Base-by-base conservation (phyloP, 2,797 vertebrate species). In the Meda fulgida region DNA sequence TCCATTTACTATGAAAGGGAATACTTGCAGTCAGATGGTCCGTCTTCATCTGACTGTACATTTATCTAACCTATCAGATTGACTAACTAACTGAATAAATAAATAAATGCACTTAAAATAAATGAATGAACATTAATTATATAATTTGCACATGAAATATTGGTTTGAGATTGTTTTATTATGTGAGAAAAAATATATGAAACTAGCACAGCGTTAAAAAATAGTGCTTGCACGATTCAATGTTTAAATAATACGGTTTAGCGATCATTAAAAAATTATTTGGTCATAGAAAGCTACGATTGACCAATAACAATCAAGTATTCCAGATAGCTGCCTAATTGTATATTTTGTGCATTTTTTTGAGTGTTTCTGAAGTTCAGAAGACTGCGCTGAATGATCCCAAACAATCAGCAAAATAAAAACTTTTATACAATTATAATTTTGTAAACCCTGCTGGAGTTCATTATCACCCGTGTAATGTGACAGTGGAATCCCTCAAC, bases 401-500 rank as follows among this genome's bases (percentile, higher is more conserved):
- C 23, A 38, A n/a, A 66, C n/a, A 26, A 48, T 48, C 21, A 65
- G 43, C 58, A 34, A 14, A 76, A 38, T 10, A 21, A 6, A 2
- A 29, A 75, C 29, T 19, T 16, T 0, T 36, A 34, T 29, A 46
- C 53, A 38, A 29, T 29, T 53, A 3, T 76, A 29, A 53, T 55
- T 76, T 63, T 23, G 13, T 29, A 53, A 69, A 46, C 46, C 34
- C 65, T 19, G 38, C 78, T 78, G 19, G 72, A 71, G 21, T 48
- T 72, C 76, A 79, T 84, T 51, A 72, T 81, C 67, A 10, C 26
- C 38, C 55, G 6, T 46, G 69, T 58, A 78, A 83, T 23, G 19
- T 34, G 46, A 83, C 46, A 83, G 13, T 43, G 48, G 66, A 82
- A 73, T 82, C 11, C 69, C 19, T 83, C 31, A 13, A 13, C n/a